These are phyloP conservation scores for Alosa alosa DNA, from an alignment of 2,113 vertebrate genomes.

Conservation along the genomic window DNA sequence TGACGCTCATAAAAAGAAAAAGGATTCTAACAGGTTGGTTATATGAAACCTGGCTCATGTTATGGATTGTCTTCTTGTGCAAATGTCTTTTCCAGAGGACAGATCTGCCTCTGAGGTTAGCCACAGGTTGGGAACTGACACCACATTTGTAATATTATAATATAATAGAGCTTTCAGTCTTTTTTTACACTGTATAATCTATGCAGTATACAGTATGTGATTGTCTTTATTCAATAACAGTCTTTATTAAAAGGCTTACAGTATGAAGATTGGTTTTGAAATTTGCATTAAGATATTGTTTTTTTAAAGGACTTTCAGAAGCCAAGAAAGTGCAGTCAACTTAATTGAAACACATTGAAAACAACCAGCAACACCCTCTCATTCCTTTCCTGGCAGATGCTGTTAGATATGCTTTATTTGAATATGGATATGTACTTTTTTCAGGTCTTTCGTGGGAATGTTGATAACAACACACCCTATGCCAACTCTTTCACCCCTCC, in stretches of 20 bases:
- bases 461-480: constrained; percentile 94
- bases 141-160: neutral
- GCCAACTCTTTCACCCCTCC: constrained; percentile 96
- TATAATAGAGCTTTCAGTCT: neutral
- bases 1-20: neutral
- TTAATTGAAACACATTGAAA: neutral
- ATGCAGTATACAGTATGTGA: neutral
- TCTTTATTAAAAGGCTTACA: neutral
- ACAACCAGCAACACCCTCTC: neutral
- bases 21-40: neutral
- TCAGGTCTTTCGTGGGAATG: constrained; percentile 93
- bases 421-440: constrained; percentile 45
- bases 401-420: constrained; percentile 26
- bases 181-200: too few relatives aligned
- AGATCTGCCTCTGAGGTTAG: neutral
- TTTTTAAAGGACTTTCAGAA: neutral
- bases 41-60: neutral
- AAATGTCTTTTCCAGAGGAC: neutral
- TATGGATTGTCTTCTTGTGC: neutral
- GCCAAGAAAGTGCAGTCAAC: neutral
- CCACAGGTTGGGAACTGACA: neutral
- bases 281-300: neutral
- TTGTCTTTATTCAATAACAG: neutral
- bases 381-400: too few relatives aligned
- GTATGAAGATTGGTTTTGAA: neutral